Evolutionary conservation across 2,113 vertebrate species (phyloP).

Genomic region (Serilophus lunatus): DNA sequence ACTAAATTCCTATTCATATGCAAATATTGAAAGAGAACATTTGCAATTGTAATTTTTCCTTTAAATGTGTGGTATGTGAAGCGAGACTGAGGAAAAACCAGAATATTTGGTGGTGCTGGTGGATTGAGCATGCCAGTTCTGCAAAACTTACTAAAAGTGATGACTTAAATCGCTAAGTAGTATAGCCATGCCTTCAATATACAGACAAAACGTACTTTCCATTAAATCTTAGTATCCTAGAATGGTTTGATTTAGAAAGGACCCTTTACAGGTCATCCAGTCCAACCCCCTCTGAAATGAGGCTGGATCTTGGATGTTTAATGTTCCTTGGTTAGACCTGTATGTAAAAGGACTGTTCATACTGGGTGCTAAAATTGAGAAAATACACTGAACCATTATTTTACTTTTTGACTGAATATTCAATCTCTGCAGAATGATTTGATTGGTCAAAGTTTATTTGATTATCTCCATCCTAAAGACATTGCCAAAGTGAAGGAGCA

Average conservation of each 20-base stretch:
- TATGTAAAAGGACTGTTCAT: background rate
- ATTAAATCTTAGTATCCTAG: background rate
- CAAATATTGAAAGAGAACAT: background rate
- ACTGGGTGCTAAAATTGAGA: background rate
- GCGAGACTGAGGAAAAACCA: background rate
- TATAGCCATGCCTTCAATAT: background rate
- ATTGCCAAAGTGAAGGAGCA: slow-evolving; percentile 99
- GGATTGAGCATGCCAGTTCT: background rate
- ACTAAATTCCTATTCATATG: background rate
- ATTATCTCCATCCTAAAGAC: slow-evolving; percentile 98
- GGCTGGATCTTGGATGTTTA: background rate
- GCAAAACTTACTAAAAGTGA: background rate
- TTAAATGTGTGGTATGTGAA: background rate
- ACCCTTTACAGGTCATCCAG: background rate
- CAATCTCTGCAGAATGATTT: slow-evolving; percentile 86
- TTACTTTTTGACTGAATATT: slow-evolving; percentile 21
- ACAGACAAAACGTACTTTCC: background rate
- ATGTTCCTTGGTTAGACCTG: background rate
- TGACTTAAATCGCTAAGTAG: background rate
- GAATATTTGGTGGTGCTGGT: background rate
- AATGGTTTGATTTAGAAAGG: background rate
- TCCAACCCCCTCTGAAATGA: background rate
- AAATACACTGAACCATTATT: background rate
- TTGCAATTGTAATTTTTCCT: background rate
- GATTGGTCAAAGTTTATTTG: slow-evolving; percentile 98